Base-by-base conservation (phyloP, 92 coral and sea anemone genomes). In the Diadumene lineata region DNA sequence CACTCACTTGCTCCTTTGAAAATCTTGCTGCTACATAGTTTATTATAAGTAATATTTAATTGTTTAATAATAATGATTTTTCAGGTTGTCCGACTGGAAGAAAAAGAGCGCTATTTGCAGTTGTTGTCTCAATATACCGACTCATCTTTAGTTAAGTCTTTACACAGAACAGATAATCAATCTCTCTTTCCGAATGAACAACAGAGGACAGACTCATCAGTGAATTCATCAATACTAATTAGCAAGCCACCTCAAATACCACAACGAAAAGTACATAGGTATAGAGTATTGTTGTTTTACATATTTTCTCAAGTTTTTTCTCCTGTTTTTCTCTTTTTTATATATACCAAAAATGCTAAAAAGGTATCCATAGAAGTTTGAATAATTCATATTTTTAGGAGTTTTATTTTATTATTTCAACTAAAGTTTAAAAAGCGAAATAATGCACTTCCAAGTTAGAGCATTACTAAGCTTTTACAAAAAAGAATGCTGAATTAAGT, bases 51-150 rank as follows among this genome's bases (percentile, higher is more conserved):
- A 19, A 11, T 23, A 62, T 62, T 11, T 62, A 44, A 2, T 8
- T 8, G 24, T 64, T 7, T 11, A 27, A 30, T 64, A 48, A 30
- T 8, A 21, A 64, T 26, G n/a, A 4, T 11, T 13, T 7, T 21
- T n/a, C 29, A 91, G 98, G 93, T 91, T 31, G 89, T 90, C 30
- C 82, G 96, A 16, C 85, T 93, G 71, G 85, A 64, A 7, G 98
- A 93, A 60, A 85, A 94, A 50, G 91, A 93, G 48, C 78, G 85
- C 74, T 93, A 93, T 87, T 79, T 34, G 72, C 88, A 87, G 73
- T 66, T 93, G 22, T 68, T 93, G 48, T 87, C 98, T 27, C 98
- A 93, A 71, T 92, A 70, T 75, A 90, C 96, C 26, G 29, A 46
- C 13, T 64, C 60, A 6, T 15, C 66, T 50, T 16, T 30, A 31